These are phyloP conservation scores for Leptopterna dolabrata DNA, from an alignment of 2,888 invertebrate species.

Conservation along the genomic window DNA sequence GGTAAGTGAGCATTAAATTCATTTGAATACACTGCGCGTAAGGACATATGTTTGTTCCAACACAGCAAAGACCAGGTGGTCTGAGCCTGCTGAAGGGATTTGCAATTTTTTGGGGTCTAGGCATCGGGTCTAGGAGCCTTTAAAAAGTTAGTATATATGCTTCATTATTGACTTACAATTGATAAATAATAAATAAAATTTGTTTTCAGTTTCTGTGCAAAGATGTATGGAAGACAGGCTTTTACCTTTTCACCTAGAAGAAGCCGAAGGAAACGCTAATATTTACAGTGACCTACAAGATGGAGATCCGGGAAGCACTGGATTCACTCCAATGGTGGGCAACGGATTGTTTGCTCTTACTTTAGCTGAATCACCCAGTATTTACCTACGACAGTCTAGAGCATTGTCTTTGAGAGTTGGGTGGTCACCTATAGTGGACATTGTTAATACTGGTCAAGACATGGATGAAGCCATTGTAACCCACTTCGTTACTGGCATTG, in stretches of 20 bases:
- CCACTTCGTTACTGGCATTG: conserved; percentile 69
- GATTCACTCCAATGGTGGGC: conserved; percentile 79
- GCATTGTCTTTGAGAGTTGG: conserved; percentile 75
- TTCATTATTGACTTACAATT: not conserved
- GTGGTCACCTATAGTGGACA: conserved; percentile 75
- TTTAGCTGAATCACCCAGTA: conserved; percentile 72
- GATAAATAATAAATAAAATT: not conserved
- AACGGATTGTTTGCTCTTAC: conserved; percentile 79
- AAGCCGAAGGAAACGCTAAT: conserved; percentile 74
- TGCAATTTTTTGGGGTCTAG: no score
- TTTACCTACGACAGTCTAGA: conserved; percentile 77
- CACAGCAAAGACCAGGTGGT: no score
- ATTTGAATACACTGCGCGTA: no score
- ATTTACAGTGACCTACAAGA: conserved; percentile 66
- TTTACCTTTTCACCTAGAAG: conserved; percentile 72
- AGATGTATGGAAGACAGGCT: conserved; percentile 77
- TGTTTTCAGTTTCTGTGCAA: conserved; percentile 69
- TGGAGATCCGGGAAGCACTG: conserved; percentile 72
- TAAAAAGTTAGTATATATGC: no score
- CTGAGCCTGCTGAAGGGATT: no score
- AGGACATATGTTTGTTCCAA: no score
- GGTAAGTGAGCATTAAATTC: conserved; percentile 64
- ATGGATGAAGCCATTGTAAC: conserved; percentile 76
- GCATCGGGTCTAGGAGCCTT: no score
- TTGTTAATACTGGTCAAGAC: conserved; percentile 69